Evolutionary conservation across 1,140 invertebrate genomes (phyloP).

Genomic region (Phymorhynchus buccinoides): DNA sequence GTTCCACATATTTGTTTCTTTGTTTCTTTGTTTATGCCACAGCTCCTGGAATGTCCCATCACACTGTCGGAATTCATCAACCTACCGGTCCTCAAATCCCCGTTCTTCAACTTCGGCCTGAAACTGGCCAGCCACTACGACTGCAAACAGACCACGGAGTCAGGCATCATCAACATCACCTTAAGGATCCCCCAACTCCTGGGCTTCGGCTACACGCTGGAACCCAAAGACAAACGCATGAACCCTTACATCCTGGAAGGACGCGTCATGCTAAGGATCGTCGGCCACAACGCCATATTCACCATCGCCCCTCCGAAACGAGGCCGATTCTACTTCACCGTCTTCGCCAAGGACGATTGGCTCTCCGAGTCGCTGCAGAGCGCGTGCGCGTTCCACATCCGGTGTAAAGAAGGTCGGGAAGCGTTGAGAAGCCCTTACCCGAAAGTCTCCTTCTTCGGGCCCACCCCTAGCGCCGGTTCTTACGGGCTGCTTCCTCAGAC

Average conservation of each 20-base stretch:
- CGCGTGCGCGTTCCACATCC: constrained; percentile 68
- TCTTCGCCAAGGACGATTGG: constrained; percentile 69
- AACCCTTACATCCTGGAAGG: constrained; percentile 60
- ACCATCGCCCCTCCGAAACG: constrained; percentile 66
- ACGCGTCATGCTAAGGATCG: constrained; percentile 65
- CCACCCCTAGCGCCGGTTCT: constrained; percentile 59
- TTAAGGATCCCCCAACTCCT: constrained; percentile 63
- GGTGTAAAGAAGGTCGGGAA: constrained; percentile 64
- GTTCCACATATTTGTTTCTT: no score
- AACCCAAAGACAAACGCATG: constrained; percentile 59
- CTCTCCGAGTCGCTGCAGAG: constrained; percentile 69
- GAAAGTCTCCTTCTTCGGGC: constrained; percentile 68
- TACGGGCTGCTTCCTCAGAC: constrained; percentile 64
- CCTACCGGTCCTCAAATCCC: constrained; percentile 74
- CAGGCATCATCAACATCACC: constrained; percentile 65
- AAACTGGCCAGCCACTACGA: constrained; percentile 67
- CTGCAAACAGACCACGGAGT: constrained; percentile 64
- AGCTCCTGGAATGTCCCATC: constrained; percentile 74
- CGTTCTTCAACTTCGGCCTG: constrained; percentile 70
- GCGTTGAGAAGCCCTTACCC: constrained; percentile 63
- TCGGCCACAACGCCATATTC: constrained; percentile 69
- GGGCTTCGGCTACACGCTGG: constrained; percentile 66
- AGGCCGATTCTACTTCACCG: constrained; percentile 68
- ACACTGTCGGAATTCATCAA: constrained; percentile 75
- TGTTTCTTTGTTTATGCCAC: no score